phyloP scores from a whole-genome alignment of 2,797 vertebrate genomes.

The Melanotaenia pygmaea region DNA sequence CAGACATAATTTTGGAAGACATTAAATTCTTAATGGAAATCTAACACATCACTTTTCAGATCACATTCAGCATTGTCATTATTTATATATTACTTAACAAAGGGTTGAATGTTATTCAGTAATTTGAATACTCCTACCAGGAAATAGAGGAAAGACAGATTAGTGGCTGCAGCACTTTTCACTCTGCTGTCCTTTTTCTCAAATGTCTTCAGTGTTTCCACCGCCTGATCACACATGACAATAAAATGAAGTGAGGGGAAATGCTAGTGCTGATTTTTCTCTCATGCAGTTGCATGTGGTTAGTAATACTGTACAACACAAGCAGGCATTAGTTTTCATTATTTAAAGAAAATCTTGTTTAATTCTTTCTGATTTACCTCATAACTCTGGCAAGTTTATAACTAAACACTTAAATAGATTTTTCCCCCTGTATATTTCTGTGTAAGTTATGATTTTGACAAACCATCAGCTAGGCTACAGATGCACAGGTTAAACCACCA shows the following conservation, averaged over 20 bases:
- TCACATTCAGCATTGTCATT: too few relatives aligned
- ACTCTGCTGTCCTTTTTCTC: slow-evolving; percentile 98
- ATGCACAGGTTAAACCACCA: slow-evolving; percentile 32
- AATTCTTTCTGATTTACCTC: too few relatives aligned
- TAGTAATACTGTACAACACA: background rate
- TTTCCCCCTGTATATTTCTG: background rate
- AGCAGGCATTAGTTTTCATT: background rate
- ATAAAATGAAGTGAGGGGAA: background rate
- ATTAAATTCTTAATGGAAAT: background rate
- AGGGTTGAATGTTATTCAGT: background rate
- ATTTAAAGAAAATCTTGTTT: too few relatives aligned
- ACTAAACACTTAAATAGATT: too few relatives aligned
- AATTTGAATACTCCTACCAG: slow-evolving; percentile 83
- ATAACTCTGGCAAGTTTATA: too few relatives aligned
- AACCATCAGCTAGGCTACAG: slow-evolving; percentile 31
- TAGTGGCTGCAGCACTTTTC: slow-evolving; percentile 96
- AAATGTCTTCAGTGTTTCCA: slow-evolving; percentile 95
- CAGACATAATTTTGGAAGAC: too few relatives aligned
- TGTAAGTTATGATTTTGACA: background rate
- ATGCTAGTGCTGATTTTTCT: background rate
- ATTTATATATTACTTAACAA: background rate
- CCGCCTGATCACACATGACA: slow-evolving; percentile 82
- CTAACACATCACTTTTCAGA: background rate
- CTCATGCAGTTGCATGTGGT: background rate
- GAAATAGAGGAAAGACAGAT: slow-evolving; percentile 94